Evolutionary conservation across 2,888 invertebrate species (phyloP), one percentile per base, ranked within the genome.

Genomic region (Drosophila koepferae): DNA sequence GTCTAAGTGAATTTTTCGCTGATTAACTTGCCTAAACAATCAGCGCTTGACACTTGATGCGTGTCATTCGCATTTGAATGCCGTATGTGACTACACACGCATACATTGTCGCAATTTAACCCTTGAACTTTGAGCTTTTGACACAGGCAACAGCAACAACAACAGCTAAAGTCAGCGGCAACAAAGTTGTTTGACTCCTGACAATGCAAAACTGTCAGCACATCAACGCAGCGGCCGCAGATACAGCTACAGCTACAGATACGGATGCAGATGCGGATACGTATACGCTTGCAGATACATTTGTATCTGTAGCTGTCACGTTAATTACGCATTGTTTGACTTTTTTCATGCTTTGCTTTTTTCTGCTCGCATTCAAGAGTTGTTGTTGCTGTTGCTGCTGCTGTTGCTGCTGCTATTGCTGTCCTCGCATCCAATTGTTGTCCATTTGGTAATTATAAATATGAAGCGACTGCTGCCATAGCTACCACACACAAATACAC

Each of bases 371-470:
- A 80, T 80, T 60, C 48, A 72, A 44, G 63, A 63, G 59, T 51
- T 74, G 53, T 20, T 43, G 38, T 18, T 66, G 58, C 28, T 43
- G 38, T 18, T 43, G 10, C 14, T 38, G 38, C 6, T 16, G 44
- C 36, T 73, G 73, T 28, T 53, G 67, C 34, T n/a, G 28, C 12
- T 28, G 59, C 44, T 60, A 54, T 2, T n/a, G 55, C 40, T 51
- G 55, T 60, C 44, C 79, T 78, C 82, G 77, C 79, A 72, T 78
- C 60, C 82, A 74, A 80, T 89, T 90, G 89, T 89, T 85, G 85
- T 78, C 85, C 91, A 86, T 90, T 86, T 90, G 90, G 90, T 86
- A 86, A 90, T 90, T 90, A 86, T 89, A 90, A 90, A 90, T 90
- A 79, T 86, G 90, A 67, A 76, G 70, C 79, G 75, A 71, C 75